A percentile compares a stretch with the other conserved stretches of the same genome.
phyloP scores from a whole-genome alignment of 2,888 invertebrate species.

The Steinernema hermaphroditum region DNA sequence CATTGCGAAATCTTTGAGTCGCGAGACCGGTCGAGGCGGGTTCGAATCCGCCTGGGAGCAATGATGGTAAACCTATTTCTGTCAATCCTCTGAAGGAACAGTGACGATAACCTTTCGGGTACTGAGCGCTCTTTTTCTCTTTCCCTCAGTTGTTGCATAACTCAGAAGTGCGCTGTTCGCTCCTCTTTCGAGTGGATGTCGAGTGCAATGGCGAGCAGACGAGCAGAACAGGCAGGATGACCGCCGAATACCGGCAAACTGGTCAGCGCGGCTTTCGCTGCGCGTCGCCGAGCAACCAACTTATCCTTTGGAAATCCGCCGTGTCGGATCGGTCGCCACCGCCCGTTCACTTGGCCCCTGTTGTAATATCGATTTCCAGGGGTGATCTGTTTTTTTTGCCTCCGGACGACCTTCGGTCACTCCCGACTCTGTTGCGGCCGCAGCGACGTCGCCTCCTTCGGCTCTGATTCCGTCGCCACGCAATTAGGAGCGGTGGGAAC shows the following conservation, averaged over 20 bases:
- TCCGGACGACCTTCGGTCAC: neutral
- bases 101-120: slow-evolving; percentile 16
- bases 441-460: neutral
- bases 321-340: slow-evolving; percentile 11
- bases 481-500: neutral
- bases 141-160: slow-evolving; percentile 7
- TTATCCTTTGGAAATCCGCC: slow-evolving; percentile 27
- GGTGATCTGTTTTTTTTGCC: neutral
- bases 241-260: neutral
- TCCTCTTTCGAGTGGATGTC: slow-evolving; percentile 2
- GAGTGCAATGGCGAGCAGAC: neutral
- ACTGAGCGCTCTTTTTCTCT: neutral
- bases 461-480: neutral
- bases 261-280: slow-evolving; percentile 12
- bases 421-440: neutral
- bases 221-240: neutral
- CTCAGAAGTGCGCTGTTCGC: slow-evolving; percentile 13
- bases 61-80: slow-evolving; percentile 15
- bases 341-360: neutral
- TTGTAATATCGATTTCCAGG: slow-evolving; percentile 23
- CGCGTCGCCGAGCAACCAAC: slow-evolving; percentile 22
- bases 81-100: slow-evolving; percentile 23
- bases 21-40: neutral
- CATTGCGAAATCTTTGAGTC: neutral
- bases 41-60: neutral